Evolutionary conservation across 35 echinoderm and acorn worm species (phyloP), one percentile per base, ranked within the genome.

Genomic region (Apostichopus parvimensis): DNA sequence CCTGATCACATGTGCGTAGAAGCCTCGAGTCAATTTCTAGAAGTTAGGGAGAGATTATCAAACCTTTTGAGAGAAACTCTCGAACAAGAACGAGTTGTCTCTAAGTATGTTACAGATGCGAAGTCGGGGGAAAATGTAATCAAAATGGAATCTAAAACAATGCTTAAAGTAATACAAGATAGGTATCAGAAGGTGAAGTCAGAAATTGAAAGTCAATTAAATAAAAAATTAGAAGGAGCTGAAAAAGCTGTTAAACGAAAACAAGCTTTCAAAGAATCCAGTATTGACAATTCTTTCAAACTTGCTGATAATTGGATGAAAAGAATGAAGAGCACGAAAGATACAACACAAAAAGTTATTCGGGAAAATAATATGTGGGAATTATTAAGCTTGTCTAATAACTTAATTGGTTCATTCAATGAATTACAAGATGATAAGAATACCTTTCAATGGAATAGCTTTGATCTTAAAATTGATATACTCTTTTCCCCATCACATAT

Each of bases 301-400:
- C 11, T 23, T 52, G 87, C 87, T 18, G 12, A 11, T 12, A 56
- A 21, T 15, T 90, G 87, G 87, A 56, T 77, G 11, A 56, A 77
- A 78, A 77, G 87, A 17, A 73, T 73, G 68, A 6, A 77, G 73
- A 54, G 56, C 28, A 77, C 87, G 4, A 23, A 54, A 28, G 45
- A 78, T 20, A 45, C 72, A 45, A 78, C 73, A 3, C 5, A 15
- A 53, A 90, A 78, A 26, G 68, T 90, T 6, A 53, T 78, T 25
- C 28, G 77, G 22, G 87, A 90, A 78, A 56, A 73, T 34, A 90
- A 90, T 52, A 78, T 77, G 53, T 90, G 73, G 66, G 87, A 90
- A 90, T 23, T 90, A 18, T 9, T 90, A 57, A 28, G 25, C n/a
- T 75, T 90, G 68, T 73, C 68, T 5, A 56, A 52, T 6, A 26